A percentile compares a stretch with the other conserved stretches of the same genome.
phyloP scores from a whole-genome alignment of 1,140 invertebrate species.

The Acromyrmex heyeri region DNA sequence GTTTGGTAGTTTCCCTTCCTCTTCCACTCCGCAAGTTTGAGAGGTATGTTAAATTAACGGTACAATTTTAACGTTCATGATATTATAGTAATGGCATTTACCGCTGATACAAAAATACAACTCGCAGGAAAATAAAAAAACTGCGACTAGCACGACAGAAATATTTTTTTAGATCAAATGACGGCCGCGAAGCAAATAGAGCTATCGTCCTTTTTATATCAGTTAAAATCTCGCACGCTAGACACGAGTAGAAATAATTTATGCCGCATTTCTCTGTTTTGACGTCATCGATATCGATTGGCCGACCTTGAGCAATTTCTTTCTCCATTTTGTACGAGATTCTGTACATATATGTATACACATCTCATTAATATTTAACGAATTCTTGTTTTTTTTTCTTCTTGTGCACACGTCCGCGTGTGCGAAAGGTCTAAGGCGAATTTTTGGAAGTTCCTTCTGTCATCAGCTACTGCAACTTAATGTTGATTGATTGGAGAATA shows the following conservation, averaged over 20 bases:
- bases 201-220: slow-evolving; percentile 4
- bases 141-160: not conserved
- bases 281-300: slow-evolving; percentile 61
- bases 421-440: not conserved
- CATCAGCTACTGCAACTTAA: too few relatives aligned
- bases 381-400: not conserved
- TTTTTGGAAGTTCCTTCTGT: not conserved
- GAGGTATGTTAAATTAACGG: slow-evolving; percentile 36
- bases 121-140: not conserved
- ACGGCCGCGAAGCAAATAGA: not conserved
- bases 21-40: too few relatives aligned
- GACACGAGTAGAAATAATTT: slow-evolving; percentile 42
- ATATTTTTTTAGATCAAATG: not conserved
- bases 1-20: not conserved
- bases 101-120: not conserved
- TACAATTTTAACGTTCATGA: slow-evolving; percentile 25
- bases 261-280: slow-evolving; percentile 56
- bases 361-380: slow-evolving; percentile 46
- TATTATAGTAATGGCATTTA: not conserved
- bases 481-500: not conserved
- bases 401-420: not conserved
- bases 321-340: slow-evolving; percentile 40
- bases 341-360: not conserved
- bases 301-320: slow-evolving; percentile 57
- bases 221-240: slow-evolving; percentile 46